Conservation (phyloP, 2,888 invertebrate species). For the Anaspis maculata region DNA sequence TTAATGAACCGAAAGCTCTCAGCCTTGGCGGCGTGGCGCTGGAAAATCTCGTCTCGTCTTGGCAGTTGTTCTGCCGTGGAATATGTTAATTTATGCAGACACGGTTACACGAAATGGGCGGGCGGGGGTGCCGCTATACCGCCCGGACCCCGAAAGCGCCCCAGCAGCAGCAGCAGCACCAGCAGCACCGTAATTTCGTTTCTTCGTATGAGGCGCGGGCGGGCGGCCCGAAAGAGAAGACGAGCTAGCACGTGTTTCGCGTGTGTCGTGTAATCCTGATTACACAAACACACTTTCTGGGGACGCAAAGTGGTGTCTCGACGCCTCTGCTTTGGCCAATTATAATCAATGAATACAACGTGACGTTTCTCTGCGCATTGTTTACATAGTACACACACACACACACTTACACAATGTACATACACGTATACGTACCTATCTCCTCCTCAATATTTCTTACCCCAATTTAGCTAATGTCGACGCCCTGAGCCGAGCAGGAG, state of each 20-base stretch:
- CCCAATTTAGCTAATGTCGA: no score
- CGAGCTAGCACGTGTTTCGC: constrained; percentile 15
- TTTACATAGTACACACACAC: no score
- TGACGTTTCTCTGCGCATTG: no score
- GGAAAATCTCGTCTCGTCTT: constrained; percentile 2
- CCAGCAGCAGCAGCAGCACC: no score
- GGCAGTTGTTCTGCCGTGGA: constrained; percentile 8
- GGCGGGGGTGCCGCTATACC: constrained; percentile 12
- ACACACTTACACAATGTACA: no score
- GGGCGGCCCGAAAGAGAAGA: constrained; percentile 6
- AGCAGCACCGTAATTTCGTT: constrained; percentile 13
- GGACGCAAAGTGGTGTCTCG: constrained; percentile 7
- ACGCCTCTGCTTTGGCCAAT: constrained; percentile 7
- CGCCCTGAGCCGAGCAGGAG: no score
- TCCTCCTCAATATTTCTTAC: constrained; percentile 4
- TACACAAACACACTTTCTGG: constrained; percentile 8
- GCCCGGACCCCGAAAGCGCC: no score
- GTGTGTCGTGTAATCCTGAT: constrained; percentile 11
- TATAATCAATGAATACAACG: constrained; percentile 10
- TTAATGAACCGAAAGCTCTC: constrained; percentile 2
- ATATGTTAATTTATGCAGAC: constrained; percentile 23
- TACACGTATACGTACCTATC: no score
- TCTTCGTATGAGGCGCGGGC: constrained; percentile 5
- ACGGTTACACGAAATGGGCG: constrained; percentile 22
- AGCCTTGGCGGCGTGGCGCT: constrained; percentile 1